phyloP scores from a whole-genome alignment of 2,797 vertebrate species.

The Phalanger gymnotis region DNA sequence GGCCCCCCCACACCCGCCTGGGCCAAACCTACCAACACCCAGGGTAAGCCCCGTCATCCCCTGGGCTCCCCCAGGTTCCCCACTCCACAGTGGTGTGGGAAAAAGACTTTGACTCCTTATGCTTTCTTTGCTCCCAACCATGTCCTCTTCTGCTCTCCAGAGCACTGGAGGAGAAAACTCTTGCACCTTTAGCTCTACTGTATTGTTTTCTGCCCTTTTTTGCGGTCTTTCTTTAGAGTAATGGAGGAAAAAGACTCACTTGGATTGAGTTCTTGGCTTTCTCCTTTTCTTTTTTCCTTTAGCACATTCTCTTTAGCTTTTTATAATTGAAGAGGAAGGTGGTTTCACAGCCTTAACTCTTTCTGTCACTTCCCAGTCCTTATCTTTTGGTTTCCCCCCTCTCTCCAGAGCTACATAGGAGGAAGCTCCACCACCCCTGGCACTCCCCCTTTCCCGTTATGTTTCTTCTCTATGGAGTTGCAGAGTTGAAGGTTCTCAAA shows the following conservation, averaged over 20 bases:
- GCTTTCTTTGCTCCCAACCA: constrained; percentile 55
- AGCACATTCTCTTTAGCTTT: constrained; percentile 44
- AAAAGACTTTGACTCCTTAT: constrained; percentile 48
- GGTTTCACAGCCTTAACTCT: constrained; percentile 7
- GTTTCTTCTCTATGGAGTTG: constrained; percentile 64
- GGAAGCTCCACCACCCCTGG: constrained; percentile 63
- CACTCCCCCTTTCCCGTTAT: constrained; percentile 32
- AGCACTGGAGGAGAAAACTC: constrained; percentile 50
- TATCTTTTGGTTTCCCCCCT: constrained; percentile 51
- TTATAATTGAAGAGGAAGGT: constrained; percentile 58
- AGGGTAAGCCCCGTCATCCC: constrained; percentile 89
- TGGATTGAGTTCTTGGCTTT: constrained; percentile 21
- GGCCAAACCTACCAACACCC: constrained; percentile 89
- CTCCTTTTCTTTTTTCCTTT: background rate
- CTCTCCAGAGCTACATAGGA: constrained; percentile 67
- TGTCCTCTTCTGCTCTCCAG: constrained; percentile 70
- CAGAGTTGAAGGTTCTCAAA: constrained; percentile 66
- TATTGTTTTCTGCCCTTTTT: constrained; percentile 38
- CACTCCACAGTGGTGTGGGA: constrained; percentile 44
- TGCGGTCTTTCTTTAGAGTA: constrained; percentile 1
- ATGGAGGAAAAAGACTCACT: background rate
- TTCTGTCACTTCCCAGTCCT: constrained; percentile 15
- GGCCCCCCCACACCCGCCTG: constrained; percentile 81
- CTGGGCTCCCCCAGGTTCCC: constrained; percentile 68
- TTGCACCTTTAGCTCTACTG: background rate